Base-by-base conservation (phyloP, 1,140 invertebrate species). In the Trichonephila clavipes region DNA sequence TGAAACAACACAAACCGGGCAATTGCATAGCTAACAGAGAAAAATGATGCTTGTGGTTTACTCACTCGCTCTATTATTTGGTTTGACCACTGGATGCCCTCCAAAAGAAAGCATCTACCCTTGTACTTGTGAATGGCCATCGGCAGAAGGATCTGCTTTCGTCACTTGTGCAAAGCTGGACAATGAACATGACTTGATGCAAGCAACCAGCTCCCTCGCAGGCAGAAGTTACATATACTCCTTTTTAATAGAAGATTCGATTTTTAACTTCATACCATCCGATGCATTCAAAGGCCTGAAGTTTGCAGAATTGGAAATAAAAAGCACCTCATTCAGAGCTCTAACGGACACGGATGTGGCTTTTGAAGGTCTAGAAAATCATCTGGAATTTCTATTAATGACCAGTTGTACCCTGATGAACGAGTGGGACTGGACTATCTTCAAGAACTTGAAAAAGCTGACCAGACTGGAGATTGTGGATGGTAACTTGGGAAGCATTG, bases 271-370 rank as follows among this genome's bases (percentile, higher is more conserved):
- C 40, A 93, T 93, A 21, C 92, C 85, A n/a, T 58, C 24, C 19
- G 81, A 93, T 64, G 51, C 86, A 0, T 93, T 93, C 66, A 81
- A 61, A 18, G 86, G 83, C 4, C 6, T 85, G 21, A 82, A 21
- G 18, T 59, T 90, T 12, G 58, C 21, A 1, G 89, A 90, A n/a
- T 21, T 90, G 18, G 69, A 90, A 44, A 81, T 93, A 14, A 44
- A 59, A 62, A 51, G 61, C 40, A 88, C 92, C 2, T n/a, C 58
- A 18, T n/a, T 93, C 2, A 81, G 40, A 51, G 64, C 92, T 51
- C 14, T 93, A 34, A 93, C 85, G 1, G 92, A 93, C 66, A 88
- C 85, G 0, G 92, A 93, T 64, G 58, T 62, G 16, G 92, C 92
- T 18, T 93, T 93, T 51, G 64, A 62, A 64, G 91, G 92, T 16